Base-by-base conservation (phyloP, 2,113 vertebrate species). In the Ictalurus furcatus region DNA sequence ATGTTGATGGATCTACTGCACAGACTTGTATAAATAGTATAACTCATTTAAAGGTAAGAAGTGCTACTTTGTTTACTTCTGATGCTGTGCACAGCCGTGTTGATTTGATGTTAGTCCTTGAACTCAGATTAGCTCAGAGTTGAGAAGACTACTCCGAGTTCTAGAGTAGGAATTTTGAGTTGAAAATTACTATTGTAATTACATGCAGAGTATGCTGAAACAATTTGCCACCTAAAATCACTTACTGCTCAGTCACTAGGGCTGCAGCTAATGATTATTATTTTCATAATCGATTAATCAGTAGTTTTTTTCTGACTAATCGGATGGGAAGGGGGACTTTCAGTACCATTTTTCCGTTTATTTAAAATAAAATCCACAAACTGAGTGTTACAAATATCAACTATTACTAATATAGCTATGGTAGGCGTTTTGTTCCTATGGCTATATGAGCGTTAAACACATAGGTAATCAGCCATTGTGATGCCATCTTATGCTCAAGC, bases 171-270 rank as follows among this genome's bases (percentile, higher is more conserved):
- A 13, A n/a, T 54, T 80, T 79, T 28, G 5, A 79, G 76, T 79
- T 79, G 12, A 80, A 2, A 40, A 40, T 40, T 40, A 40, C 37
- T 40, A 3, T 93, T 90, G 90, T 93, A 92, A 95, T 94, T 94
- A 93, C 91, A 93, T 92, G 91, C 92, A 92, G 91, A 93, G 90
- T 78, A 81, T 87, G 87, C 91, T 94, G 93, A 93, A 94, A 94
- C 92, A 94, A 90, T 90, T 91, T 90, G 87, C 88, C 82, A 90
- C 91, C 91, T 91, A 91, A 94, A 95, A 94, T 88, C 86, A 69
- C 93, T 94, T 92, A 92, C 90, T 92, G 91, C 93, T 92, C 91
- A 28, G 93, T 94, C 95, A 95, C 82, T 40, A 40, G 37, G 37
- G 37, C 37, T 40, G 37, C 37, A 40, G 37, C 37, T 40, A 40